Evolutionary conservation across 2,797 vertebrate species (phyloP).

Genomic region (Micromesistius poutassou): DNA sequence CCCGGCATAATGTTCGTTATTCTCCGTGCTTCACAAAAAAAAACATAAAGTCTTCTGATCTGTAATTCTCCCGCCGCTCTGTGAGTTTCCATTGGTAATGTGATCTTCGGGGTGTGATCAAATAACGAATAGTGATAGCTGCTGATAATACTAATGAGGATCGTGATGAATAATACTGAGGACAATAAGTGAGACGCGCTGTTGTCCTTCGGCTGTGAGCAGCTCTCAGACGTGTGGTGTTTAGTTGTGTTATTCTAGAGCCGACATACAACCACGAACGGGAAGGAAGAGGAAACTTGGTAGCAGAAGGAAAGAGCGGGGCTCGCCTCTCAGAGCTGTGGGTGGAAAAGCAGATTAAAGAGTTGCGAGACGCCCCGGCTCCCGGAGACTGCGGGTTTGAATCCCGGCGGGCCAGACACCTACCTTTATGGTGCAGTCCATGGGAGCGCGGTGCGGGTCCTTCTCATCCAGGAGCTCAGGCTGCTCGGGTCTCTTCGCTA

Average conservation of each 20-base stretch:
- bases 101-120: background rate
- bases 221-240: conserved; percentile 71
- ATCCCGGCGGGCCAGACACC: conserved; percentile 18
- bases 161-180: background rate
- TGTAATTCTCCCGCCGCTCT: background rate
- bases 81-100: background rate
- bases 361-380: background rate
- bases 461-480: conserved; percentile 69
- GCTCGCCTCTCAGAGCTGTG: conserved; percentile 75
- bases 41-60: background rate
- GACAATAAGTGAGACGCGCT: background rate
- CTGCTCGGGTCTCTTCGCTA: conserved; percentile 39
- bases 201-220: background rate
- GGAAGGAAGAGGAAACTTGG: conserved; percentile 92
- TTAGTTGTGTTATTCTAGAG: conserved; percentile 87
- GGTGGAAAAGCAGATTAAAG: conserved; percentile 55
- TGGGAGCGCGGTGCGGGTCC: conserved; percentile 61
- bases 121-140: background rate
- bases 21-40: background rate
- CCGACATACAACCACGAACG: conserved; percentile 87
- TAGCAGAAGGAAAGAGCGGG: conserved; percentile 89
- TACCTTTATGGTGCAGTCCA: conserved; percentile 89
- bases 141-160: background rate
- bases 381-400: background rate
- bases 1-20: background rate